phyloP scores from a whole-genome alignment of 2,113 vertebrate species.

The Felis catus region F.catus_Fca126_mat1.0 CM031419.1:13311001-13311500 shows the following conservation, averaged over 20 bases:
- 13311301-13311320: not conserved
- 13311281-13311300: not conserved
- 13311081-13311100: not conserved
- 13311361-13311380: not conserved
- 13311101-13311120: too few relatives aligned
- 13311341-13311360: not conserved
- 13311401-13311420: not conserved
- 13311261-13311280: not conserved
- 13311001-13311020: accelerated
- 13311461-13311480: not conserved
- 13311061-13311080: not conserved
- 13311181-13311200: not conserved
- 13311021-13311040: accelerated
- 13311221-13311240: not conserved
- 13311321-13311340: not conserved
- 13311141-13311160: not conserved
- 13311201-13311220: not conserved
- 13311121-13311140: not conserved
- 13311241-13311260: not conserved
- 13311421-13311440: not conserved
- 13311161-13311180: not conserved
- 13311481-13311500: not conserved
- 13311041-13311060: accelerated
- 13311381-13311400: not conserved
- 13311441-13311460: not conserved